These are phyloP conservation scores for Cephonodes hylas DNA, from an alignment of 2,888 invertebrate genomes.

Conservation along the genomic window DNA sequence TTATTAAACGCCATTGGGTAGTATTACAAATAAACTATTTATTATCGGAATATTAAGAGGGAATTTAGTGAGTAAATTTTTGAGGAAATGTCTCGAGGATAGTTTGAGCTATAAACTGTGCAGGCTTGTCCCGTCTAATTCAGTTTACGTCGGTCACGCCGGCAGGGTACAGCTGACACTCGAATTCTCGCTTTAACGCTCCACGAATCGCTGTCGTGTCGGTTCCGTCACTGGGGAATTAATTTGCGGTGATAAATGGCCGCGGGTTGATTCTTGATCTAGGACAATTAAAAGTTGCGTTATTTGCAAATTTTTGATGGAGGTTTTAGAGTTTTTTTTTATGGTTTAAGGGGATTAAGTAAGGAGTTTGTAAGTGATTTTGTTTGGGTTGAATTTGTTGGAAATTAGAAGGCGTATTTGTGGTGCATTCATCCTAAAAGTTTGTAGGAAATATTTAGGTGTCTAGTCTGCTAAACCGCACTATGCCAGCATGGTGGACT, in stretches of 20 bases:
- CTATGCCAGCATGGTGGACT: too few relatives aligned
- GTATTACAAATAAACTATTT: not conserved
- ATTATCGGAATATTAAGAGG: not conserved
- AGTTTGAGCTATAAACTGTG: constrained; percentile 6
- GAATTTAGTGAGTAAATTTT: too few relatives aligned
- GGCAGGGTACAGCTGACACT: constrained; percentile 5
- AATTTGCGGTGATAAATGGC: constrained; percentile 4
- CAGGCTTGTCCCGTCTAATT: constrained; percentile 10
- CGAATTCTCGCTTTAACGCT: constrained; percentile 6
- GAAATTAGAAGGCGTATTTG: too few relatives aligned
- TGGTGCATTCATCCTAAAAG: too few relatives aligned
- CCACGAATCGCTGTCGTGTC: constrained; percentile 10
- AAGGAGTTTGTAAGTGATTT: too few relatives aligned
- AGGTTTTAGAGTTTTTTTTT: not conserved
- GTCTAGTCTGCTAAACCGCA: too few relatives aligned
- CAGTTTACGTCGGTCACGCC: constrained; percentile 8
- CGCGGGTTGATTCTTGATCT: not conserved
- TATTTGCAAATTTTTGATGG: not conserved
- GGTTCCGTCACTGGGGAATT: constrained; percentile 2
- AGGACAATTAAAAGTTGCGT: constrained; percentile 4
- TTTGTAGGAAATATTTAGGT: too few relatives aligned
- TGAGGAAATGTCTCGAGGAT: too few relatives aligned
- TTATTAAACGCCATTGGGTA: not conserved
- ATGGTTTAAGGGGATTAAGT: not conserved
- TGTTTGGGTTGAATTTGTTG: too few relatives aligned